These are phyloP conservation scores for Apodemia zela DNA, from an alignment of 2,888 invertebrate species.

Conservation along the genomic window DNA sequence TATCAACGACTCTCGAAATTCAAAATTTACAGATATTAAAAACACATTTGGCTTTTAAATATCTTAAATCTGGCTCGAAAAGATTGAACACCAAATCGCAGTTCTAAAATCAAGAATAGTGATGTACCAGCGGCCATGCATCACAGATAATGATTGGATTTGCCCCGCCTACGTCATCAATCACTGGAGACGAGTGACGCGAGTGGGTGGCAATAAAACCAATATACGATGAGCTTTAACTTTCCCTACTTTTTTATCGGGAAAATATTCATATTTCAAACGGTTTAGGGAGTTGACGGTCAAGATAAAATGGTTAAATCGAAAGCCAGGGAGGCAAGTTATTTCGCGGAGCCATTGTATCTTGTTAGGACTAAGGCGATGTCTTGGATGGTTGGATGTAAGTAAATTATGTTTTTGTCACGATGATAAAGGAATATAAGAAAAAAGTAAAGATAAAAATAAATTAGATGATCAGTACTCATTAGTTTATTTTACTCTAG, in stretches of 20 bases:
- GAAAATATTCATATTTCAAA: slow-evolving; percentile 20
- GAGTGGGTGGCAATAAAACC: slow-evolving; percentile 48
- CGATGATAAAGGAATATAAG: slow-evolving; percentile 37
- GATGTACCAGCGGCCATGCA: slow-evolving; percentile 73
- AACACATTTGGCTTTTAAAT: neutral
- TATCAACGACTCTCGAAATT: too few species aligned
- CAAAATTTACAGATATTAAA: neutral
- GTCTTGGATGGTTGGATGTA: slow-evolving; percentile 72
- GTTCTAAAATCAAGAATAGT: slow-evolving; percentile 53
- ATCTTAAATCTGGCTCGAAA: slow-evolving; percentile 5
- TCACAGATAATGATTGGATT: slow-evolving; percentile 79
- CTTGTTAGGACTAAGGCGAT: slow-evolving; percentile 72
- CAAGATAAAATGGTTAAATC: slow-evolving; percentile 41
- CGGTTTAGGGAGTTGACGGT: slow-evolving; percentile 36
- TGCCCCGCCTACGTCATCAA: slow-evolving; percentile 79
- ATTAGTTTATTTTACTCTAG: too few species aligned
- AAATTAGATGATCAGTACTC: neutral
- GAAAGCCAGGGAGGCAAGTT: slow-evolving; percentile 53
- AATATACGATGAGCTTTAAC: slow-evolving; percentile 46
- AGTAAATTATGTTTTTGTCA: slow-evolving; percentile 73
- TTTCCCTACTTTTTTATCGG: slow-evolving; percentile 37
- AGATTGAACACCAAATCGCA: slow-evolving; percentile 32
- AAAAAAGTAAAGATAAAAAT: neutral
- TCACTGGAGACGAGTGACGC: slow-evolving; percentile 65
- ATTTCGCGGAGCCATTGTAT: slow-evolving; percentile 70